Percentiles rank a stretch among this genome's conserved stretches.
These are phyloP conservation scores for Pomacea canaliculata DNA, from an alignment of 2,888 invertebrate genomes.

Conservation along the genomic window DNA sequence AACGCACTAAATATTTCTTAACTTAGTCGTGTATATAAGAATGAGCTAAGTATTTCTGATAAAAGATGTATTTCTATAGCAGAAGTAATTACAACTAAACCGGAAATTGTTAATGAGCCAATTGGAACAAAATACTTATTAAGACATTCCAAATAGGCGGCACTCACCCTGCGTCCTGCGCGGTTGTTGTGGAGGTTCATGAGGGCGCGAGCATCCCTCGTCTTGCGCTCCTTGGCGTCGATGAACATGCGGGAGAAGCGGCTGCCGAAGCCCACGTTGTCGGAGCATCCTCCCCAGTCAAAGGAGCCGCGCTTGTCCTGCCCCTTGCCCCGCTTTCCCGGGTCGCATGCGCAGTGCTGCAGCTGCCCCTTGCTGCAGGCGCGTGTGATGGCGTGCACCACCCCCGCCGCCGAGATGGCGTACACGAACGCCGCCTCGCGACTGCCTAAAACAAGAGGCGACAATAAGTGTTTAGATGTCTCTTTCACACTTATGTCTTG, in stretches of 20 bases:
- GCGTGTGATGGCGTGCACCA: conserved; percentile 89
- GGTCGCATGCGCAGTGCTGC: conserved; percentile 86
- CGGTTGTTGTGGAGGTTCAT: conserved; percentile 99
- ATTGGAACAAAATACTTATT: no score
- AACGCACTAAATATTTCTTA: neutral
- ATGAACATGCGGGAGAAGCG: conserved; percentile 95
- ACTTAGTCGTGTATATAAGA: neutral
- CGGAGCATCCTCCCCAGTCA: conserved; percentile 88
- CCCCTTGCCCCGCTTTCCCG: conserved; percentile 56
- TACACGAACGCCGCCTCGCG: conserved; percentile 75
- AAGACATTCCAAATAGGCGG: neutral
- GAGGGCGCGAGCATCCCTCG: conserved; percentile 79
- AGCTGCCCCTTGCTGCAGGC: conserved; percentile 92
- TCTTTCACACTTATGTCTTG: no score
- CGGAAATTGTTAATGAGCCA: no score
- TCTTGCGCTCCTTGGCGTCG: conserved; percentile 83
- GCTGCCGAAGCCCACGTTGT: conserved; percentile 67
- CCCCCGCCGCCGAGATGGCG: conserved; percentile 75
- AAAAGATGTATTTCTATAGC: no score
- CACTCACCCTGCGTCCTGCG: conserved; percentile 89
- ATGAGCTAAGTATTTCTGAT: no score
- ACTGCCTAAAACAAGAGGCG: conserved; percentile 50
- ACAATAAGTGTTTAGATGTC: no score
- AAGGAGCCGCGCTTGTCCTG: conserved; percentile 57
- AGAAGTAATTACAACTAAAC: no score